Percentiles rank a stretch among this genome's conserved stretches.
Evolutionary conservation across 2,888 invertebrate genomes (phyloP).

Genomic region (Odontocolon sp.): DNA sequence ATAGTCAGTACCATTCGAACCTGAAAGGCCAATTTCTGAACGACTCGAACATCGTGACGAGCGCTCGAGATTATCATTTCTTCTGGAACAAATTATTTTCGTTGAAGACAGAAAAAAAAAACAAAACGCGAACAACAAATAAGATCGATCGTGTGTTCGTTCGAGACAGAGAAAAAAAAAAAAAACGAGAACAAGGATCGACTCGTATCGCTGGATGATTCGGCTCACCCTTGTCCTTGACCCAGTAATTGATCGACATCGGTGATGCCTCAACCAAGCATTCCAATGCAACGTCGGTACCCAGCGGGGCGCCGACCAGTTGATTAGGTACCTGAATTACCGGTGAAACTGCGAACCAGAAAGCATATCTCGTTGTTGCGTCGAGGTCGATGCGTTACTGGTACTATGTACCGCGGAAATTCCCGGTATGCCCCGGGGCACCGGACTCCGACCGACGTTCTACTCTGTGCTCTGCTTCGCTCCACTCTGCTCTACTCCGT

Average conservation of each 20-base stretch:
- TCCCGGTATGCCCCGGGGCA: constrained; percentile 48
- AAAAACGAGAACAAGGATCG: not conserved
- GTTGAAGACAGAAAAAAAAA: not conserved
- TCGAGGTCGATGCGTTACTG: constrained; percentile 3
- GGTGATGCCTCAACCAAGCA: constrained; percentile 96
- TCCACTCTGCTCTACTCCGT: no score
- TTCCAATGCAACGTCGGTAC: constrained; percentile 93
- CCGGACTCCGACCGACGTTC: constrained; percentile 46
- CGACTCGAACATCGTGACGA: constrained; percentile 89
- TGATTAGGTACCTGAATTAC: constrained; percentile 96
- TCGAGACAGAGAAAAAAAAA: not conserved
- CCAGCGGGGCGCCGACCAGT: constrained; percentile 93
- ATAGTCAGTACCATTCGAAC: constrained; percentile 91
- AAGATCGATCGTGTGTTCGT: not conserved
- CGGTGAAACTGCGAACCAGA: constrained; percentile 89
- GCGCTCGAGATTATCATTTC: constrained; percentile 92
- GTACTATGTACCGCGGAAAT: constrained; percentile 44
- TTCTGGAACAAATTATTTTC: constrained; percentile 80
- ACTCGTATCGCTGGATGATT: not conserved
- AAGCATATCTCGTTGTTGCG: constrained; percentile 46
- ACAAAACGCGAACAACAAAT: not conserved
- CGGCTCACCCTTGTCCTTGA: constrained; percentile 90
- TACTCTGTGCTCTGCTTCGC: no score
- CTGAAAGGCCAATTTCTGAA: constrained; percentile 87
- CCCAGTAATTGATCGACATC: constrained; percentile 95